These are phyloP conservation scores for Pedetes capensis DNA, from an alignment of 2,113 vertebrate genomes.

Conservation along the genomic window DNA sequence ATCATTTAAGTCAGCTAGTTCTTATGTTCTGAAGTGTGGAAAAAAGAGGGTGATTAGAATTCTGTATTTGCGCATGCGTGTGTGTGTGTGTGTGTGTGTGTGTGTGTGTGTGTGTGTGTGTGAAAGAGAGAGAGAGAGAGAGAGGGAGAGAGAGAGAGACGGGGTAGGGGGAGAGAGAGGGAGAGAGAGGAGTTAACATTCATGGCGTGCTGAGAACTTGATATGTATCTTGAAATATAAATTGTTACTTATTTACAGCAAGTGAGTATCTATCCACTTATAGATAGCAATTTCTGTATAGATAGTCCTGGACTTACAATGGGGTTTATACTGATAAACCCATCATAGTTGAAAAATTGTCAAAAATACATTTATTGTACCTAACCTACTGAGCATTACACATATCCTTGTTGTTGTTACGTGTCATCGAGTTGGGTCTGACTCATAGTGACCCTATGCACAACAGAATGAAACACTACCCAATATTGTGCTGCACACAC, in stretches of 20 bases:
- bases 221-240: neutral
- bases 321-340: neutral
- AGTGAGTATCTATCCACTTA: neutral
- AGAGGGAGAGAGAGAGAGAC: too few relatives aligned
- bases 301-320: neutral
- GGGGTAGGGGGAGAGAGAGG: too few relatives aligned
- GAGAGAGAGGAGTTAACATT: too few relatives aligned
- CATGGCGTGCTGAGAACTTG: conserved; percentile 10
- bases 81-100: neutral
- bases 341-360: neutral
- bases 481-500: too few relatives aligned
- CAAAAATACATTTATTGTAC: neutral
- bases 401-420: too few relatives aligned
- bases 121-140: too few relatives aligned
- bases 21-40: conserved; percentile 48
- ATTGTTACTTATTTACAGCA: neutral
- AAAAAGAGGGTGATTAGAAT: neutral
- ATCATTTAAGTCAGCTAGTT: conserved; percentile 58
- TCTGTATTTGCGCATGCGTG: neutral
- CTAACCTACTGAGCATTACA: neutral
- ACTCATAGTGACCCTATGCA: too few relatives aligned
- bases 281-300: neutral
- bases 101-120: neutral
- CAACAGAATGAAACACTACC: too few relatives aligned
- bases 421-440: too few relatives aligned